Base-by-base conservation (phyloP, 1,140 invertebrate species). In the Drosophila sp. region DNA sequence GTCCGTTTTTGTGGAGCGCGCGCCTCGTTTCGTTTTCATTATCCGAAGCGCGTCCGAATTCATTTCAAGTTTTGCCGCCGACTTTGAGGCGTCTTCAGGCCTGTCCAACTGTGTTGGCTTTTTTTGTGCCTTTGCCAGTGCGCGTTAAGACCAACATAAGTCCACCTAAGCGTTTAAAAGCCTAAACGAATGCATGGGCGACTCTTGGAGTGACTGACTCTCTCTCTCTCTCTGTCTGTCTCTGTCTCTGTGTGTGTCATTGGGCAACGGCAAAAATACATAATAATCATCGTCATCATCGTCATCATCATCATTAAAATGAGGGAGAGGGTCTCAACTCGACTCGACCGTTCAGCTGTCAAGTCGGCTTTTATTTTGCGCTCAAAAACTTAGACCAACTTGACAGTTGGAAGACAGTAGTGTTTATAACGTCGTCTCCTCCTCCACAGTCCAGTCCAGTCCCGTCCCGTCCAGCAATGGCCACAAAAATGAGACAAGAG, bases 401-500 rank as follows among this genome's bases (percentile, higher is more conserved):
- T 84, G 84, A 87, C 84, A 87, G 84, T 84, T 89, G 84, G 84
- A 87, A 87, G 84, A 89, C 84, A 89, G 84, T 87, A 89, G 84
- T 87, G 80, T 89, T 89, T 87, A 87, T 89, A 83, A 77, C 84
- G 86, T 87, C 62, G 17, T 55, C 27, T 32, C 72, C 32, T 10
- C n/a, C n/a, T 32, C n/a, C 29, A 2, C 30, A 4, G 33, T 8
- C 29, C 4, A 2, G 5, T 17, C 4, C 35, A 30, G 4, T 25
- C 38, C 6, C 56, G 33, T 10, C 32, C 58, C 29, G 25, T 7
- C 61, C 54, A 35, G 30, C 32, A 17, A 56, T 41, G 54, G n/a
- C 61, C 56, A 58, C 75, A 75, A 71, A 78, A 75, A 76, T 64
- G 77, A 80, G 72, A 83, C 80, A 77, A 81, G 90, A 91, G 68